A percentile compares a stretch with the other conserved stretches of the same genome.
phyloP scores from a whole-genome alignment of 2,888 invertebrate genomes.

The Cephus pulcher region DNA sequence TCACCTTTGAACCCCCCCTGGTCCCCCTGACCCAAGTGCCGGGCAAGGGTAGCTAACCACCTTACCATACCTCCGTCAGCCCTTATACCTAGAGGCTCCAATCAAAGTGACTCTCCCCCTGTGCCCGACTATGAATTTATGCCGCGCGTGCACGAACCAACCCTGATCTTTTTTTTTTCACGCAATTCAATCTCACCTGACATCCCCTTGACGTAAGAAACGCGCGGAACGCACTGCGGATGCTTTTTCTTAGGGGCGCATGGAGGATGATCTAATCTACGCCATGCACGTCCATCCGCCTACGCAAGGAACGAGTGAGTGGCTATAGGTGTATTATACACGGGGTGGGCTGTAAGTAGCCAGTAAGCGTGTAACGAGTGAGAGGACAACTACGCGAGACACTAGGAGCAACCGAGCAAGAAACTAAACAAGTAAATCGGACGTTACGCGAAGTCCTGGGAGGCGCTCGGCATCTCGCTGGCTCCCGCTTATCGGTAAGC shows the following conservation, averaged over 20 bases:
- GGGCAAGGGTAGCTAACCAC: conserved; percentile 1
- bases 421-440: not conserved
- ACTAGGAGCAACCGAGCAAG: not conserved
- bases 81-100: conserved; percentile 3
- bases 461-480: not conserved
- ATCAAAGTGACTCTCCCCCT: conserved; percentile 35
- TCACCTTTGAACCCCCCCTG: not conserved
- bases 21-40: not conserved
- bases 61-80: conserved; percentile 25
- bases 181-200: not conserved
- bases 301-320: not conserved
- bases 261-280: not conserved
- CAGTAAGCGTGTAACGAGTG: no score
- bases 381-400: no score
- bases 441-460: not conserved
- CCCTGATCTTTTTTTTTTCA: conserved; percentile 9
- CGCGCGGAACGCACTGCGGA: not conserved
- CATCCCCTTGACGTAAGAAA: not conserved
- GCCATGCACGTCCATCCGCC: not conserved
- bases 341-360: not conserved
- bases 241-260: not conserved
- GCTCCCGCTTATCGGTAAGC: conserved; percentile 43
- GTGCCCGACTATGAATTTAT: conserved; percentile 38
- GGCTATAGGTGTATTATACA: not conserved
- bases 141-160: conserved; percentile 40